Percentiles rank a stretch among this genome's conserved stretches.
These are phyloP conservation scores for Chymomyza amoena DNA, from an alignment of 2,888 invertebrate species.

Conservation along the genomic window DNA sequence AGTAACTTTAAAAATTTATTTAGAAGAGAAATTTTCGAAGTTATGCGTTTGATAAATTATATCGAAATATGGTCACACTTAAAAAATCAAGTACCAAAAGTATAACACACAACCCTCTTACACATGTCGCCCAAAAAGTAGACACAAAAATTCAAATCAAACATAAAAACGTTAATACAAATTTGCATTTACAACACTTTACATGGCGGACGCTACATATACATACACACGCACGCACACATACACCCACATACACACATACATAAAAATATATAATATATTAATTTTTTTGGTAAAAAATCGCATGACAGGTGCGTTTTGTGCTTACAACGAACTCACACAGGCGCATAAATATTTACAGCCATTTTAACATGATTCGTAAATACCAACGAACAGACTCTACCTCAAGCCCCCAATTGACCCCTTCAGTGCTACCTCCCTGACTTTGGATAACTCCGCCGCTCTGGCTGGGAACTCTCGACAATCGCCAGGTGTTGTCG, in stretches of 20 bases:
- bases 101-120: not conserved
- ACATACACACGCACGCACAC: not conserved
- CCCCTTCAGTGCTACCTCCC: not conserved
- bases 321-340: slow-evolving; percentile 36
- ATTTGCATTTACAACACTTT: slow-evolving; percentile 58
- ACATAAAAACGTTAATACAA: slow-evolving; percentile 58
- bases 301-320: slow-evolving; percentile 39
- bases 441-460: not conserved
- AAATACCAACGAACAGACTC: slow-evolving; percentile 6
- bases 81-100: no score
- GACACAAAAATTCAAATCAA: slow-evolving; percentile 35
- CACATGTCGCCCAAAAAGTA: not conserved
- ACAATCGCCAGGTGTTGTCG: slow-evolving; percentile 48
- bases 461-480: not conserved
- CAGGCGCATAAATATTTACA: slow-evolving; percentile 64
- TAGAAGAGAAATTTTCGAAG: no score
- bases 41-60: no score
- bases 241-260: no score
- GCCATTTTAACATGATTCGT: slow-evolving; percentile 61
- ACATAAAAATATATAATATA: not conserved
- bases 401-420: not conserved
- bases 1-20: no score
- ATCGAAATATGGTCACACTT: no score
- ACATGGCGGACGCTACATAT: not conserved
- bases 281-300: not conserved